A percentile compares a stretch with the other conserved stretches of the same genome.
phyloP scores from a whole-genome alignment of 2,888 invertebrate species.

The Linnaemya vulpina region DNA sequence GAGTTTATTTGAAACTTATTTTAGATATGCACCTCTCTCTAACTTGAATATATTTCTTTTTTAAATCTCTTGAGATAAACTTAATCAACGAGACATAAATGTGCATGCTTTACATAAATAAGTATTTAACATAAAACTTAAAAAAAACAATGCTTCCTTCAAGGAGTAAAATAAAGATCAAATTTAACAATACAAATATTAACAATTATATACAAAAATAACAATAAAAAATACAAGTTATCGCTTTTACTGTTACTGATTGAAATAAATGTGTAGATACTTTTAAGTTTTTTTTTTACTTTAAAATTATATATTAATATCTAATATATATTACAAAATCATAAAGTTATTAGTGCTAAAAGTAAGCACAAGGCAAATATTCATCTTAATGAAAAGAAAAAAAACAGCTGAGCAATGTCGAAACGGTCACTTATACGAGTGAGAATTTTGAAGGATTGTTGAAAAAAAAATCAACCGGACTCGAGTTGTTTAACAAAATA shows the following conservation, averaged over 20 bases:
- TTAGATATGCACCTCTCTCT: not conserved
- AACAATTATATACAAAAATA: constrained; percentile 30
- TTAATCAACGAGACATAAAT: constrained; percentile 41
- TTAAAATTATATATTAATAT: constrained; percentile 61
- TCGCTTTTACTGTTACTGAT: constrained; percentile 68
- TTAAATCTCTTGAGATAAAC: not conserved
- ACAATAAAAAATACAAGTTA: constrained; percentile 60
- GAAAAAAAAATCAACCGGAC: not conserved
- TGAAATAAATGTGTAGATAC: constrained; percentile 66
- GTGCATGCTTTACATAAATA: constrained; percentile 38
- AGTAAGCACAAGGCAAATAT: not conserved
- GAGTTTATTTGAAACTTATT: not conserved
- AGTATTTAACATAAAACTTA: not conserved
- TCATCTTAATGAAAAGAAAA: not conserved
- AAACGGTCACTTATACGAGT: not conserved
- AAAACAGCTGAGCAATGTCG: not conserved
- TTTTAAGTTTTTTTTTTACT: constrained; percentile 46
- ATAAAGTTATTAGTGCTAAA: constrained; percentile 13
- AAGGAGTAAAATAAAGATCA: constrained; percentile 40
- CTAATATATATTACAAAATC: constrained; percentile 18
- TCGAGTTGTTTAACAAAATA: not conserved
- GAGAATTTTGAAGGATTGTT: constrained; percentile 30
- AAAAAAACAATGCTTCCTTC: constrained; percentile 44
- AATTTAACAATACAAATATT: constrained; percentile 33
- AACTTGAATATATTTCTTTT: too few species aligned